Evolutionary conservation across 2,797 vertebrate species (phyloP).

Genomic region (Macropodus opercularis): DNA sequence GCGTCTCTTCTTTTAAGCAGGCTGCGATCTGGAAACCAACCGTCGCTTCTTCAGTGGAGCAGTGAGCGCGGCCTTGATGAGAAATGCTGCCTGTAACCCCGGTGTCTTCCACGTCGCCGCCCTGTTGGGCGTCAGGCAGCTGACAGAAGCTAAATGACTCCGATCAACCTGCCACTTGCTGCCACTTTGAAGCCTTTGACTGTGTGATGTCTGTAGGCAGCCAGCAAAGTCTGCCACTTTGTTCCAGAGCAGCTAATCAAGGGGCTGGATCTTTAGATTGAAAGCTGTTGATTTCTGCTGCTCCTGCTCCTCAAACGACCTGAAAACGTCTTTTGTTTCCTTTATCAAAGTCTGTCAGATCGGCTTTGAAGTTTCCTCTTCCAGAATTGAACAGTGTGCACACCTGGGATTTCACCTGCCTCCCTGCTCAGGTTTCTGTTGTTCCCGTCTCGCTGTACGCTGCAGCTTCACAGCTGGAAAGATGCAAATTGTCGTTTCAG

Average conservation of each 20-base stretch:
- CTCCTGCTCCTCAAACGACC: not conserved
- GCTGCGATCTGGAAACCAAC: slow-evolving; percentile 19
- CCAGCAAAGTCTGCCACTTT: slow-evolving; percentile 20
- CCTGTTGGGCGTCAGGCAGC: slow-evolving; percentile 35
- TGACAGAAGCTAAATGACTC: slow-evolving; percentile 55
- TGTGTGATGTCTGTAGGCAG: slow-evolving; percentile 44
- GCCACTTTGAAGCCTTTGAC: slow-evolving; percentile 38
- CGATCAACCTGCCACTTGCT: slow-evolving; percentile 17
- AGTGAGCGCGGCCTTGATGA: slow-evolving; percentile 5
- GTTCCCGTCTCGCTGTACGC: slow-evolving; percentile 2
- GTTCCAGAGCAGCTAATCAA: slow-evolving; percentile 40
- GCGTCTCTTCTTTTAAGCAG: slow-evolving; percentile 42
- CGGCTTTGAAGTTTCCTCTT: slow-evolving; percentile 18
- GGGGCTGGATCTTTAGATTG: slow-evolving; percentile 33
- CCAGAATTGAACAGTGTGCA: slow-evolving; percentile 12
- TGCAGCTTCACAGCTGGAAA: not conserved
- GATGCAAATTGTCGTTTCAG: slow-evolving; percentile 46
- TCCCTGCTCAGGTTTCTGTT: slow-evolving; percentile 9
- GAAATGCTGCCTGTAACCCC: slow-evolving; percentile 45
- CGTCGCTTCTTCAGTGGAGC: not conserved
- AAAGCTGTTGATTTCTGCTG: slow-evolving; percentile 36
- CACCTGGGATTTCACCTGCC: not conserved
- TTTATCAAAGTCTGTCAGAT: slow-evolving; percentile 43
- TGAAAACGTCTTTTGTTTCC: slow-evolving; percentile 21
- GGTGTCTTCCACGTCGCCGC: slow-evolving; percentile 46